Percentiles rank a stretch among this genome's conserved stretches.
Evolutionary conservation across 2,888 invertebrate species (phyloP).

Genomic region (Scrobipalpa atriplicella): DNA sequence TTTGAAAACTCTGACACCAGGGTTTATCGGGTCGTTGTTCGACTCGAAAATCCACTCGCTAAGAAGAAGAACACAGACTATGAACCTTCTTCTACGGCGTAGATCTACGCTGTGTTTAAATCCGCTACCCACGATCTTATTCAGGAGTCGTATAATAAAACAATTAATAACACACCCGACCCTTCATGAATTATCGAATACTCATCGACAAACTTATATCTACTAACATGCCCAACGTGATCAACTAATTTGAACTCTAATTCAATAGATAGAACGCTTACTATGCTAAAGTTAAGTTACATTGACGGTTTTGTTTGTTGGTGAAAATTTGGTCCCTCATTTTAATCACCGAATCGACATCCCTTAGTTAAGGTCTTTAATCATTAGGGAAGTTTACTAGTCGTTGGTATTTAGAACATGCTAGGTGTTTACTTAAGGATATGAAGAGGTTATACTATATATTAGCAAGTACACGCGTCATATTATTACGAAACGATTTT

Average conservation of each 20-base stretch:
- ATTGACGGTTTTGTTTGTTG: neutral
- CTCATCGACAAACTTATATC: conserved; percentile 33
- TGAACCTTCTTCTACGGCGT: neutral
- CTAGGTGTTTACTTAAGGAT: neutral
- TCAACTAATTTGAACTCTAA: neutral
- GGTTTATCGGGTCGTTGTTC: too few species aligned
- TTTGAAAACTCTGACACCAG: too few species aligned
- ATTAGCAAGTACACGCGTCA: too few species aligned
- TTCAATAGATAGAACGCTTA: neutral
- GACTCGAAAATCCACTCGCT: too few species aligned
- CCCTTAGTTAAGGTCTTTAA: conserved; percentile 22
- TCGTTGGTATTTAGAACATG: neutral
- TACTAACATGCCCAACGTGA: neutral
- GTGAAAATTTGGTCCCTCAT: conserved; percentile 31
- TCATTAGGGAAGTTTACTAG: conserved; percentile 9
- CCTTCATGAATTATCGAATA: conserved; percentile 54
- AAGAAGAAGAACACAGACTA: too few species aligned
- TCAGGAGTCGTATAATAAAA: conserved; percentile 47
- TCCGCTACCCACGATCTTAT: neutral
- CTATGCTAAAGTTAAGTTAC: neutral
- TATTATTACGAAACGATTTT: too few species aligned
- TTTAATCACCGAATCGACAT: conserved; percentile 36
- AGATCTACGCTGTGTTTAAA: neutral
- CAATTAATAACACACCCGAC: conserved; percentile 52
- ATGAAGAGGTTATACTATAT: too few species aligned